A percentile compares a stretch with the other conserved stretches of the same genome.
Evolutionary conservation across 2,888 invertebrate species (phyloP).

Genomic region (Philereme vetulata): DNA sequence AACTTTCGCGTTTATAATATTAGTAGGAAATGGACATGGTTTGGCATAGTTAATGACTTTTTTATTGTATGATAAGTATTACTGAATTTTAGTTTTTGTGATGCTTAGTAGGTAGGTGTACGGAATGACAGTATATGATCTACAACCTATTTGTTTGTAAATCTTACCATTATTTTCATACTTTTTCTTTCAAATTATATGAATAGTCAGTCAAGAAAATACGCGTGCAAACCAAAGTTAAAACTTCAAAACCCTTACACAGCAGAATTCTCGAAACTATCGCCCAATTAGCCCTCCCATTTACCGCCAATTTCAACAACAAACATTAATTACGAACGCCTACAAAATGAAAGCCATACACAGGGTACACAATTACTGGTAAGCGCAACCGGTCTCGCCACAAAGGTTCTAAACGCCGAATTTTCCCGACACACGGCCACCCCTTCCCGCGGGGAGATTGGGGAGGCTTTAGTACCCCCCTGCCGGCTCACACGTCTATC

Average conservation of each 20-base stretch:
- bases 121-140: too few species aligned
- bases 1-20: too few species aligned
- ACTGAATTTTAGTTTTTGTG: too few species aligned
- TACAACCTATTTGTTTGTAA: too few species aligned
- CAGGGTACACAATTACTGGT: constrained; percentile 71
- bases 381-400: constrained; percentile 72
- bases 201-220: too few species aligned
- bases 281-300: constrained; percentile 34
- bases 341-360: constrained; percentile 54
- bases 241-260: constrained; percentile 7
- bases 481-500: constrained; percentile 81
- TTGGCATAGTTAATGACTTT: too few species aligned
- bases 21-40: too few species aligned
- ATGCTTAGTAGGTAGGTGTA: too few species aligned
- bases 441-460: constrained; percentile 42
- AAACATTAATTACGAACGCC: constrained; percentile 59
- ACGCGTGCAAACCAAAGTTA: not conserved
- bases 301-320: constrained; percentile 30
- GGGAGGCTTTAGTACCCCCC: constrained; percentile 51
- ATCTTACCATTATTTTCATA: too few species aligned
- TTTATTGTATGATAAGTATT: too few species aligned
- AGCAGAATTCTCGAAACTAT: constrained; percentile 27
- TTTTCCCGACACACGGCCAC: constrained; percentile 66
- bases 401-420: constrained; percentile 83
- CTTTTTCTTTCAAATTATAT: too few species aligned